Conservation (phyloP, 1,140 invertebrate genomes). For the Ericerus pela region DNA sequence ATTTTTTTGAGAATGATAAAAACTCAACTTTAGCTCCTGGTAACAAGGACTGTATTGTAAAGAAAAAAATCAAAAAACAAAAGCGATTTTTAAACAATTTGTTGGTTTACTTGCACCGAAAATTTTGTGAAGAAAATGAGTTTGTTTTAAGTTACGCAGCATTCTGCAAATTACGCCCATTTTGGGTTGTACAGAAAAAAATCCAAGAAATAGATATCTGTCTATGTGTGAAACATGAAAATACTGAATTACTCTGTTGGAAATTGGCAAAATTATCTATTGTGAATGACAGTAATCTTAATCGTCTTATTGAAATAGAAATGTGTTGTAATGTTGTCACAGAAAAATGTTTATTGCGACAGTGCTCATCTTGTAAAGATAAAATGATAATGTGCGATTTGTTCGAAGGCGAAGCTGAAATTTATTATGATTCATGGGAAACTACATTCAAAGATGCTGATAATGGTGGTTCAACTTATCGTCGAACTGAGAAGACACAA, state of each 20-base stretch:
- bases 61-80: slow-evolving; percentile 21
- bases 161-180: slow-evolving; percentile 20
- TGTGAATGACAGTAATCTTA: slow-evolving; percentile 17
- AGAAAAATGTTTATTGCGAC: slow-evolving; percentile 19
- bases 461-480: neutral
- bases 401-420: slow-evolving; percentile 6
- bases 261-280: slow-evolving; percentile 14
- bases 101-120: slow-evolving; percentile 22
- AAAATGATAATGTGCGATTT: slow-evolving; percentile 7
- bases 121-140: slow-evolving; percentile 16
- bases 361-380: slow-evolving; percentile 18
- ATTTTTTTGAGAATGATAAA: slow-evolving; percentile 22
- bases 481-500: neutral
- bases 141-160: slow-evolving; percentile 14
- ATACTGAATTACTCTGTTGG: slow-evolving; percentile 3
- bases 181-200: slow-evolving; percentile 19
- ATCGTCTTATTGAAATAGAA: slow-evolving; percentile 18
- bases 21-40: slow-evolving; percentile 21
- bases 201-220: slow-evolving; percentile 20
- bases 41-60: slow-evolving; percentile 23
- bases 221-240: slow-evolving; percentile 19
- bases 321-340: slow-evolving; percentile 18
- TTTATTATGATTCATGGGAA: slow-evolving; percentile 7
- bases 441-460: neutral
- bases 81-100: slow-evolving; percentile 23